Evolutionary conservation across 2,797 vertebrate genomes (phyloP), one percentile per base, ranked within the genome.

Genomic region (Discoglossus pictus): DNA sequence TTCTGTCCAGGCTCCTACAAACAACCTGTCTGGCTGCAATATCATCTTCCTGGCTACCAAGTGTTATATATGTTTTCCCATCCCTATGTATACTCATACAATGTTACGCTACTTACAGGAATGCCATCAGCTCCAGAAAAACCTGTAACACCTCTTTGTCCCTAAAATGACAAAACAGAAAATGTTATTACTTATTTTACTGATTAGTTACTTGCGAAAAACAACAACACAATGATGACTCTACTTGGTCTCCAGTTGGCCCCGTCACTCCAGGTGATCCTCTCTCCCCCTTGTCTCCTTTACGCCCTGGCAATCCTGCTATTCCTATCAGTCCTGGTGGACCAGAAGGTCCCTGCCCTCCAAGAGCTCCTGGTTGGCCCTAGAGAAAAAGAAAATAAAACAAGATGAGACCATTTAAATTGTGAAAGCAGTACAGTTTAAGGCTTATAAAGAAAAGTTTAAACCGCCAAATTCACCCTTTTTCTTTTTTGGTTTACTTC

Each of bases 71-170:
- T n/a, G n/a, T n/a, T n/a, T n/a, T n/a, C n/a, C n/a, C n/a, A n/a
- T n/a, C n/a, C n/a, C n/a, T n/a, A n/a, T n/a, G n/a, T n/a, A 23
- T 13, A 24, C 10, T 13, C 7, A 2, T 23, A 15, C 27, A 17
- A 6, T 10, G 16, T 7, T 54, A 0, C 0, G 0, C 39, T 78
- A 93, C 96, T 93, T 85, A 99, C 97, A 40, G 97, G 97, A 85
- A 99, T 84, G 20, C 96, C 97, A 53, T 98, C 85, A 2, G 76
- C 89, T 70, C 97, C 97, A 0, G 92, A 75, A 80, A 97, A 99
- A 20, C 97, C 97, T 44, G 96, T 93, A 70, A 95, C 85, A 1
- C 97, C 97, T 50, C 88, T 90, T 82, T 88, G 85, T 66, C 97
- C 96, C 97, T 99, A 55, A 7, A 58, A 27, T 10, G 27, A 61